Conservation (phyloP, 2,797 vertebrate species). For the Phoxinus dragarum region DNA sequence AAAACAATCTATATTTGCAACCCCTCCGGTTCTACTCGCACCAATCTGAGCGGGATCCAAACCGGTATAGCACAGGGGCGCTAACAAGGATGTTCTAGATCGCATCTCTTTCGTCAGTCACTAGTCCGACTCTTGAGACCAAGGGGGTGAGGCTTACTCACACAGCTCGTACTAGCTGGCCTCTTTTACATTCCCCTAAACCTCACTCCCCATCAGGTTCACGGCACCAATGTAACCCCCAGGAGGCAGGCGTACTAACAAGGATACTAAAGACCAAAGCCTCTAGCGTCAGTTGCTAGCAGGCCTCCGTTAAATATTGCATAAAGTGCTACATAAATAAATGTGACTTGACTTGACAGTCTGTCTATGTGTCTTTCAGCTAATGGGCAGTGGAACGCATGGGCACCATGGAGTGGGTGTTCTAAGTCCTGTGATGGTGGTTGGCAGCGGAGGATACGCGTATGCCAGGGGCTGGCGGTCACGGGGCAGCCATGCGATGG, state of each 20-base stretch:
- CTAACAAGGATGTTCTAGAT: not conserved
- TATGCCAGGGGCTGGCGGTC: conserved; percentile 88
- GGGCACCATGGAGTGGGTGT: conserved; percentile 97
- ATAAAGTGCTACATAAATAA: not conserved
- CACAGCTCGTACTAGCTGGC: not conserved
- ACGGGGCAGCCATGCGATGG: conserved; percentile 95
- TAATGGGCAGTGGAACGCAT: conserved; percentile 98
- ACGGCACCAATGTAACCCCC: not conserved
- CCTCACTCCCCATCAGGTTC: not conserved
- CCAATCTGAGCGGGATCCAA: not conserved
- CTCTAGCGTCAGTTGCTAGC: not conserved
- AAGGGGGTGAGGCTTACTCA: not conserved
- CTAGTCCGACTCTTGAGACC: not conserved
- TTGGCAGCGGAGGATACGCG: conserved; percentile 90
- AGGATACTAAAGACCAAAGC: not conserved
- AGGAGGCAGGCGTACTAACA: not conserved
- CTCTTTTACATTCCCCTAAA: not conserved
- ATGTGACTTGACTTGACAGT: not conserved
- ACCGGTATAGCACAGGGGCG: no score
- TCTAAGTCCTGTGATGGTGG: conserved; percentile 97
- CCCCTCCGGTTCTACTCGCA: not conserved
- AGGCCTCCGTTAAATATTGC: not conserved
- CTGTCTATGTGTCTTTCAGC: conserved; percentile 73
- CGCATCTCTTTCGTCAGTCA: not conserved
- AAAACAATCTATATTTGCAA: not conserved